phyloP scores from a whole-genome alignment of 2,888 invertebrate genomes.

The Tinea semifulvella region DNA sequence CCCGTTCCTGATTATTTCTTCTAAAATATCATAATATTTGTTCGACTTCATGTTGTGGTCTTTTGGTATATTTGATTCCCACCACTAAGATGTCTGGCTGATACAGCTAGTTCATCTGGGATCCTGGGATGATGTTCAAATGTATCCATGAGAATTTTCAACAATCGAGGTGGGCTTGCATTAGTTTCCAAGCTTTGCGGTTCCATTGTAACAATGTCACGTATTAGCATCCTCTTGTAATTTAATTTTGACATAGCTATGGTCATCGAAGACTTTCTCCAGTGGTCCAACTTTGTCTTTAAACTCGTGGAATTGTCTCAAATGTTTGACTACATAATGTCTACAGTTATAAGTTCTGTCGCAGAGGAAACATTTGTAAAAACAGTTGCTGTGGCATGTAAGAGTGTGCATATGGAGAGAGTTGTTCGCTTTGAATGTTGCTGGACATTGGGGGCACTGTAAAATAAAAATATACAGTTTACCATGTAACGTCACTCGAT shows the following conservation, averaged over 20 bases:
- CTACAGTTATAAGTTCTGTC: conserved; percentile 29
- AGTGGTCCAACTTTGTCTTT: conserved; percentile 18
- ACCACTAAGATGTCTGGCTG: too few relatives aligned
- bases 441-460: conserved; percentile 40
- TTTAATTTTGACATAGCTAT: neutral
- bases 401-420: conserved; percentile 35
- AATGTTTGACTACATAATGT: conserved; percentile 32
- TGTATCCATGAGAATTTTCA: too few relatives aligned
- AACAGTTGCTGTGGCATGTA: conserved; percentile 30
- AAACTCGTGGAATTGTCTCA: conserved; percentile 27
- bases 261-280: conserved; percentile 1
- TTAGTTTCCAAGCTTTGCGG: too few relatives aligned
- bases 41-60: too few relatives aligned
- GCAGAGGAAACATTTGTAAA: conserved; percentile 21
- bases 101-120: too few relatives aligned
- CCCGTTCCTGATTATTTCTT: too few relatives aligned
- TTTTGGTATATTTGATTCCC: too few relatives aligned
- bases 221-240: neutral
- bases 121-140: too few relatives aligned
- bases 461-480: conserved; percentile 8
- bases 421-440: conserved; percentile 37
- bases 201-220: too few relatives aligned
- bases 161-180: too few relatives aligned
- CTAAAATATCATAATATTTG: too few relatives aligned
- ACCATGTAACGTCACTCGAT: too few relatives aligned